phyloP scores from a whole-genome alignment of 2,888 invertebrate genomes.

The Empis stercorea region DNA sequence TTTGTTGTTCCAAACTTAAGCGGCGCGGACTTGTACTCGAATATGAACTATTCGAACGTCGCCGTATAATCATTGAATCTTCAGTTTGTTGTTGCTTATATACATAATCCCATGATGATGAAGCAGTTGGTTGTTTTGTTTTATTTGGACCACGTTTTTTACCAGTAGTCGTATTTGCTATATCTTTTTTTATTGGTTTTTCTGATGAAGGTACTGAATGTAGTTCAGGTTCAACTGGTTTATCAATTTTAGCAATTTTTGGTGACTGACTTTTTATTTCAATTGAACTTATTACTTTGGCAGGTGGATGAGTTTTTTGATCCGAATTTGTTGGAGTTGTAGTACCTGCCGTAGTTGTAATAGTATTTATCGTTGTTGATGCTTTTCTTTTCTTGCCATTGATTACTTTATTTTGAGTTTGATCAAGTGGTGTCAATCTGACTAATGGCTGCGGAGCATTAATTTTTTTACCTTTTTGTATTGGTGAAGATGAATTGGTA shows the following conservation, averaged over 20 bases:
- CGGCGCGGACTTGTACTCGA: conserved; percentile 56
- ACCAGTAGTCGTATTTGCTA: background rate
- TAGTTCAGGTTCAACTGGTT: conserved; percentile 11
- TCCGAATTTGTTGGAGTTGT: no score
- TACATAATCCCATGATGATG: conserved; percentile 44
- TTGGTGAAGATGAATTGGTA: no score
- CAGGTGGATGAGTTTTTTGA: no score
- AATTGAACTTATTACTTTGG: no score
- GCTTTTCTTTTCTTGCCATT: conserved; percentile 36
- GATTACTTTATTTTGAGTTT: conserved; percentile 5
- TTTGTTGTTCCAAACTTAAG: conserved; percentile 39
- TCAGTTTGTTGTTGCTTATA: conserved; percentile 50
- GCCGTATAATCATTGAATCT: conserved; percentile 67
- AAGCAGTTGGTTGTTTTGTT: conserved; percentile 14
- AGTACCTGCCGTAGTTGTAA: background rate
- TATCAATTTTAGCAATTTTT: conserved; percentile 10
- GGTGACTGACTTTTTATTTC: no score
- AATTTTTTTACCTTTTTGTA: no score
- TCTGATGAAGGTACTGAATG: conserved; percentile 4
- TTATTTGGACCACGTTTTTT: background rate
- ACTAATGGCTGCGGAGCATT: conserved; percentile 1
- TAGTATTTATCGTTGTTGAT: conserved; percentile 4
- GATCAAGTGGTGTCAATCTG: conserved; percentile 5
- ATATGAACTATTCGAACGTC: conserved; percentile 74
- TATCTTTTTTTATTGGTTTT: conserved; percentile 14